Evolutionary conservation across 64 coral and sea anemone genomes (phyloP).

Genomic region (Porites lutea): DNA sequence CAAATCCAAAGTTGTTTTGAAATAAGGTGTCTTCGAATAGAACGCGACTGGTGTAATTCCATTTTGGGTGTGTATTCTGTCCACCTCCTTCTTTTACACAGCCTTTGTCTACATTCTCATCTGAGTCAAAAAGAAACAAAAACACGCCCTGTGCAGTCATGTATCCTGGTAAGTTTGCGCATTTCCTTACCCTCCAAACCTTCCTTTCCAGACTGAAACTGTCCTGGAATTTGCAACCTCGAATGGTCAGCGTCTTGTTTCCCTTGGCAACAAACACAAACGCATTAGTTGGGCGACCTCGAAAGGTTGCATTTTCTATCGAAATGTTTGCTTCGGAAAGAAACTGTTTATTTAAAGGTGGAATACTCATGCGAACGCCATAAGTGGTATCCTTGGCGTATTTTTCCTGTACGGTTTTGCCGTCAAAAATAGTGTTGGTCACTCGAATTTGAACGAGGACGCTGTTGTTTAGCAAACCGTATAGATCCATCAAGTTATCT

Average conservation of each 20-base stretch:
- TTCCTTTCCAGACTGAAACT: not conserved
- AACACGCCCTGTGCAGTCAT: not conserved
- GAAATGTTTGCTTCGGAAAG: not conserved
- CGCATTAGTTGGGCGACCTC: not conserved
- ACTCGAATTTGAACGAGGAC: not conserved
- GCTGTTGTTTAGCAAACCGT: not conserved
- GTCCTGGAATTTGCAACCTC: constrained; percentile 2
- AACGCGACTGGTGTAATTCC: constrained; percentile 6
- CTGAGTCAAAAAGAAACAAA: not conserved
- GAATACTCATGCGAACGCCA: not conserved
- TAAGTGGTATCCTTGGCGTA: not conserved
- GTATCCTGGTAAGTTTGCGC: not conserved
- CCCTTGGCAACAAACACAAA: not conserved
- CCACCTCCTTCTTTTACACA: not conserved
- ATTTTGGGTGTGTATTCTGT: not conserved
- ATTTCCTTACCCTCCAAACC: not conserved
- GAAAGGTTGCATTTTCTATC: not conserved
- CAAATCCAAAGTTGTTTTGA: not conserved
- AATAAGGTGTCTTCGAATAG: constrained; percentile 11
- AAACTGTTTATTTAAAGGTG: not conserved
- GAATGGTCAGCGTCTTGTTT: not conserved
- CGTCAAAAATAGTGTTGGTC: constrained; percentile 7
- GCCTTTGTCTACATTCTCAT: not conserved
- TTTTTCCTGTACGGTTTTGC: not conserved
- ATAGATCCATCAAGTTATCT: not conserved